Evolutionary conservation across 2,113 vertebrate genomes (phyloP).

Genomic region (Callorhinus ursinus): DNA sequence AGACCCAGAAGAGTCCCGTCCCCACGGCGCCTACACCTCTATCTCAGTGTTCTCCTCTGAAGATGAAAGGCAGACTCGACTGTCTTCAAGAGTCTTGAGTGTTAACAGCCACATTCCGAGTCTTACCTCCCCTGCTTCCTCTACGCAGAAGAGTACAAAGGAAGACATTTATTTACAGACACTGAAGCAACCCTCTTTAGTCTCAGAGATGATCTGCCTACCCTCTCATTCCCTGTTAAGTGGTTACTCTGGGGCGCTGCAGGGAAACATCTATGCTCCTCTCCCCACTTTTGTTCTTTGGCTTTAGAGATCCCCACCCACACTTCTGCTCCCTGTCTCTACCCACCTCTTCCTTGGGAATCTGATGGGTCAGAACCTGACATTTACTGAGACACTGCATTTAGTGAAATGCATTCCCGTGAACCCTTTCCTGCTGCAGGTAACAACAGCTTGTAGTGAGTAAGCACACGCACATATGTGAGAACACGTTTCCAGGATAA

Average conservation of each 20-base stretch:
- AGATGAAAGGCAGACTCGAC: not conserved
- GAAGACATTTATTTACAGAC: not conserved
- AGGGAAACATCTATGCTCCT: not conserved
- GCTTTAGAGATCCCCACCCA: not conserved
- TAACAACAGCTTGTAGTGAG: not conserved
- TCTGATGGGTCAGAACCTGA: not conserved
- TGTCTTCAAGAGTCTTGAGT: not conserved
- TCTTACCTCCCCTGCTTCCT: not conserved
- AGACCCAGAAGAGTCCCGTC: not conserved
- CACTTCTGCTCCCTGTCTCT: not conserved
- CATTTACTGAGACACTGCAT: not conserved
- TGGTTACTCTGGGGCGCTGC: too few species aligned
- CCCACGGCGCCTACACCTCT: accelerated
- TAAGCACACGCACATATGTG: not conserved
- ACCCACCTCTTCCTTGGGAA: not conserved
- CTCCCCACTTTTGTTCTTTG: not conserved
- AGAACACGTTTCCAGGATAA: not conserved
- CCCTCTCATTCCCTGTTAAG: not conserved
- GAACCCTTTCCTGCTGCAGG: not conserved
- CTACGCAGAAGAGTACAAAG: not conserved
- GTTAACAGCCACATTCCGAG: not conserved
- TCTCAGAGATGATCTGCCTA: not conserved
- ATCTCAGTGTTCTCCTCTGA: not conserved
- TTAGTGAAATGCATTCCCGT: not conserved
- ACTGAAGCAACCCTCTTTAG: not conserved